Base-by-base conservation (phyloP, 2,113 vertebrate species). In the Myanophis thanlyinensis region DNA sequence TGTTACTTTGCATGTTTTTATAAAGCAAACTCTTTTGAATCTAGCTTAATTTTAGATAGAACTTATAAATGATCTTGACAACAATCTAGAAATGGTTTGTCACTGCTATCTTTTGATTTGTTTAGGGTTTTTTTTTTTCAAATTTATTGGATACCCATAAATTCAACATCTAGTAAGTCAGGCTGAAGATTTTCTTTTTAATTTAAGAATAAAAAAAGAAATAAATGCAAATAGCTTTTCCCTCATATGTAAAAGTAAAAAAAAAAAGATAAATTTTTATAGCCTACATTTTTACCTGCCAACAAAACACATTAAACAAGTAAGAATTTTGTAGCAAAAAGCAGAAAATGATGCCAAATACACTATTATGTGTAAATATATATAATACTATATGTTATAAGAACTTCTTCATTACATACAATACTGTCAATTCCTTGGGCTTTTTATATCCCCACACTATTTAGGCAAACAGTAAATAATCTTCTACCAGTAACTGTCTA, bases 401-500 rank as follows among this genome's bases (percentile, higher is more conserved):
- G 97, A 93, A 94, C 94, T 96, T 96, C 85, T 93, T 97, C 95
- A 95, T 97, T 97, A 95, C 95, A 93, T 95, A 86, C 93, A 95
- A 94, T 96, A 86, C 93, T 95, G 95, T 96, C 92, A 89, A 73
- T 92, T 93, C 85, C 91, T 93, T 85, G 2, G 92, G 93, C 89
- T 96, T 94, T 96, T 93, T 88, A 94, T 96, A 97, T 87, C 67
- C 91, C 93, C 93, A 85, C 94, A 96, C 96, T 94, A 96, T 90
- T 95, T 90, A 94, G 94, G 92, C 73, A 97, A 95, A 93, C 93
- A 91, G 94, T 91, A 96, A 97, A 97, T 96, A 95, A 97, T 96
- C 96, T 97, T 95, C 96, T 92, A 94, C 95, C 95, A 95, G 52
- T 94, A 97, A 95, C 13, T 95, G 92, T 93, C 95, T 95, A 97